These are phyloP conservation scores for Thamnaconus septentrionalis DNA, from an alignment of 2,113 vertebrate species.

Conservation along the genomic window DNA sequence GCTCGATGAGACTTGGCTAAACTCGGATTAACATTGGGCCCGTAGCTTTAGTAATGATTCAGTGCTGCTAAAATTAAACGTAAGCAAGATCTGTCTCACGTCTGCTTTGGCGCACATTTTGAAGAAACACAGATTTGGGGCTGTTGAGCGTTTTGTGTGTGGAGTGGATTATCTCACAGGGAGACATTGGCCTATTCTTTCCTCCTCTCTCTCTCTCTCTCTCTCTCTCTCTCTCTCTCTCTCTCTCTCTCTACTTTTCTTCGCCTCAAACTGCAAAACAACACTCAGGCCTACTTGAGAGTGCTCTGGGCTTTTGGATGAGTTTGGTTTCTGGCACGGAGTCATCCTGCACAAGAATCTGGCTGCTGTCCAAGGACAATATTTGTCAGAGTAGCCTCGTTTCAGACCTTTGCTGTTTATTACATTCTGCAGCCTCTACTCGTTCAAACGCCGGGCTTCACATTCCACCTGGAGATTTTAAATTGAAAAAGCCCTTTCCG, in stretches of 20 bases:
- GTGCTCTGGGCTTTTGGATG: conserved; percentile 66
- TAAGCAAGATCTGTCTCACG: conserved; percentile 24
- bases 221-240: too few species aligned
- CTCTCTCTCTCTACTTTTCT: neutral
- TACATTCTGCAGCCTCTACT: conserved; percentile 63
- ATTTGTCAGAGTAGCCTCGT: conserved; percentile 76
- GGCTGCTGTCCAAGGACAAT: conserved; percentile 74
- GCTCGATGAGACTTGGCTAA: conserved; percentile 44
- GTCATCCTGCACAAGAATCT: conserved; percentile 68
- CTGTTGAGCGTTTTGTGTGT: conserved; percentile 36
- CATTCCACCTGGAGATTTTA: conserved; percentile 49
- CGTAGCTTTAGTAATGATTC: conserved; percentile 32
- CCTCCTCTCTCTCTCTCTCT: too few species aligned
- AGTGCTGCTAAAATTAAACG: conserved; percentile 34
- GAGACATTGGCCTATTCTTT: conserved; percentile 62
- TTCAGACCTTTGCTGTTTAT: conserved; percentile 73
- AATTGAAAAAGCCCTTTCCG: conserved; percentile 36
- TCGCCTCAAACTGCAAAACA: conserved; percentile 71
- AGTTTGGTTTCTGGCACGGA: conserved; percentile 67
- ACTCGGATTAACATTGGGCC: conserved; percentile 46
- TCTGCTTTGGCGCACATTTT: conserved; percentile 28
- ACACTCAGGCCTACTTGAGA: conserved; percentile 73
- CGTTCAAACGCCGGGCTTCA: conserved; percentile 48
- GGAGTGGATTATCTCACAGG: conserved; percentile 60
- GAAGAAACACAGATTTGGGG: conserved; percentile 27